Conservation (phyloP, 2,113 vertebrate genomes). For the Oncorhynchus kisutch region DNA sequence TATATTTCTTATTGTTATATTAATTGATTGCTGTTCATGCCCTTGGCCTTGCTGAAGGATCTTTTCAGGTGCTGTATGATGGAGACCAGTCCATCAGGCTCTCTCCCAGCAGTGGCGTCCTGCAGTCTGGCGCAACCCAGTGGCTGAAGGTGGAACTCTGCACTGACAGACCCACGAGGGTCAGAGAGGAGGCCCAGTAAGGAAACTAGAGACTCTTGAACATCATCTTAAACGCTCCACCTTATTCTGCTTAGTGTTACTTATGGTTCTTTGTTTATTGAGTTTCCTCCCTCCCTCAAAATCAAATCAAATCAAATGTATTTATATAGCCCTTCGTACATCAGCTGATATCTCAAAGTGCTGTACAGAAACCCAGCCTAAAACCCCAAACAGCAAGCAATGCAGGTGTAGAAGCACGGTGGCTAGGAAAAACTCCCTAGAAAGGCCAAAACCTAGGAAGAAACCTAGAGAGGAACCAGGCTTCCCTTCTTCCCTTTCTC, state of each 20-base stretch:
- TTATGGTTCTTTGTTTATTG: neutral
- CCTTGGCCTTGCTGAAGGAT: slow-evolving; percentile 57
- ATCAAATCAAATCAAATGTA: too few species aligned
- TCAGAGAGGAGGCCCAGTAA: slow-evolving; percentile 77
- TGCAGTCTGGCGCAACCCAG: slow-evolving; percentile 62
- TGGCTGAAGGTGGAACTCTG: slow-evolving; percentile 74
- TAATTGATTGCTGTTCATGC: neutral
- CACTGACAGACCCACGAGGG: slow-evolving; percentile 64
- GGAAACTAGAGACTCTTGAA: slow-evolving; percentile 29
- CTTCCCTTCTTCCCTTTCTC: slow-evolving; percentile 2
- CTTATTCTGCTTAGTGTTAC: neutral
- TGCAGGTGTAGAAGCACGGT: too few species aligned
- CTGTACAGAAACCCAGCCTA: too few species aligned
- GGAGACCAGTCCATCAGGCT: slow-evolving; percentile 68
- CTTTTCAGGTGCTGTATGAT: slow-evolving; percentile 68
- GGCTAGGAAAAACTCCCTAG: too few species aligned
- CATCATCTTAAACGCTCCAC: neutral
- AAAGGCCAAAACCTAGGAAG: too few species aligned
- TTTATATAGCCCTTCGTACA: too few species aligned
- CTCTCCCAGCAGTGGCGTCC: slow-evolving; percentile 68
- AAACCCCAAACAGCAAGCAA: too few species aligned
- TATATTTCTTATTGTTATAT: neutral
- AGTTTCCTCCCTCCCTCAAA: neutral
- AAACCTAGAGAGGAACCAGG: too few species aligned
- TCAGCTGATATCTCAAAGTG: too few species aligned